A percentile compares a stretch with the other conserved stretches of the same genome.
These are phyloP conservation scores for Amphiprion clarkii DNA, from an alignment of 2,797 vertebrate species.

Conservation along the genomic window DNA sequence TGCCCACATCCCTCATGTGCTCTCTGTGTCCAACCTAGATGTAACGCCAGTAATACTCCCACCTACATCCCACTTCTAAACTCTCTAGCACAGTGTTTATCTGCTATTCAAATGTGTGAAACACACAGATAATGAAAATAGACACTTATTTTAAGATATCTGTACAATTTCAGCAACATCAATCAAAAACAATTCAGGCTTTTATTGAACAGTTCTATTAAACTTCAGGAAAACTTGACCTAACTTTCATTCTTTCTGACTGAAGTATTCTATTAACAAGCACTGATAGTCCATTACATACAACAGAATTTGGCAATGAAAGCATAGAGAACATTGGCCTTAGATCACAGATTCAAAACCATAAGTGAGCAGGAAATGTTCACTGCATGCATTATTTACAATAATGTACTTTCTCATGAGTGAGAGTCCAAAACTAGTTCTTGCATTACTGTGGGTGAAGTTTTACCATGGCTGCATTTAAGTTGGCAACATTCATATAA, in stretches of 20 bases:
- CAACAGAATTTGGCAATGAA: neutral
- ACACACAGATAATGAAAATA: constrained; percentile 7
- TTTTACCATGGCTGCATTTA: constrained; percentile 23
- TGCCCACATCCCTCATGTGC: constrained; percentile 16
- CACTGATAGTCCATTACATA: neutral
- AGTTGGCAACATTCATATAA: neutral
- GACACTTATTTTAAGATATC: neutral
- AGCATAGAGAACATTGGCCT: neutral
- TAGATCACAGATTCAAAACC: constrained; percentile 19
- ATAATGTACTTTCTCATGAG: constrained; percentile 29
- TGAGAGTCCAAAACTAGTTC: constrained; percentile 25
- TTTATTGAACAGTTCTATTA: neutral
- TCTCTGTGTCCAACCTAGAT: constrained; percentile 4
- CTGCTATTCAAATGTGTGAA: constrained; percentile 5
- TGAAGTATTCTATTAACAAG: neutral
- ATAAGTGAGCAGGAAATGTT: constrained; percentile 48
- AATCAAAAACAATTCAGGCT: neutral
- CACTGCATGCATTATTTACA: constrained; percentile 54
- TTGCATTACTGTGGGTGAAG: neutral
- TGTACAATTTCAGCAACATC: neutral
- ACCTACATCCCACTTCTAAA: constrained; percentile 7
- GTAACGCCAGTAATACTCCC: constrained; percentile 11
- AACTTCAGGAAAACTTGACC: neutral
- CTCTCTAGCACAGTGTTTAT: constrained; percentile 17
- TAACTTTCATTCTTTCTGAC: neutral